These are phyloP conservation scores for Cephalotes varians DNA, from an alignment of 2,888 invertebrate genomes.

Conservation along the genomic window DNA sequence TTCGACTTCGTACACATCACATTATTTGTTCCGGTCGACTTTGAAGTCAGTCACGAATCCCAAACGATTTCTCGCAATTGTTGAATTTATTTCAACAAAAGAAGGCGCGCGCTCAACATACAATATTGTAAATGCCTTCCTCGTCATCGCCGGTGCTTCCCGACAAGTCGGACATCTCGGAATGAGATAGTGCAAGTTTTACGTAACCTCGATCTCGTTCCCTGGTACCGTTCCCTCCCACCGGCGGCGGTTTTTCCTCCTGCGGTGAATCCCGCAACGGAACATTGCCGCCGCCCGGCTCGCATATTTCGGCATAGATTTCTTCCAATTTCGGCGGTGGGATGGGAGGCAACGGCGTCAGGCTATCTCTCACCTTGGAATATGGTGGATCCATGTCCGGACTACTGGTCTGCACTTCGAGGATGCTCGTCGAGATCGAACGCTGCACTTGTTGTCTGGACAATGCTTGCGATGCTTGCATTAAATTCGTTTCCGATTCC, in stretches of 20 bases:
- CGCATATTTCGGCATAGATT: constrained; percentile 85
- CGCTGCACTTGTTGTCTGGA: constrained; percentile 81
- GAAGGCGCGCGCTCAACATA: constrained; percentile 78
- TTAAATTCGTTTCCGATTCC: constrained; percentile 81
- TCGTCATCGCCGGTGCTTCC: constrained; percentile 82
- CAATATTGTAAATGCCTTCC: constrained; percentile 85
- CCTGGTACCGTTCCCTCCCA: constrained; percentile 66
- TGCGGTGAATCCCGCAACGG: constrained; percentile 59
- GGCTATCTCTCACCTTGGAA: constrained; percentile 83
- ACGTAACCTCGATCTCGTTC: constrained; percentile 83
- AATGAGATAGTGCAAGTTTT: constrained; percentile 79
- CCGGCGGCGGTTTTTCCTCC: constrained; percentile 74
- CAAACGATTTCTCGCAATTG: not conserved
- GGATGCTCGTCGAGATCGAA: constrained; percentile 83
- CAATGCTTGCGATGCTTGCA: constrained; percentile 66
- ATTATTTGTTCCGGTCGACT: constrained; percentile 36
- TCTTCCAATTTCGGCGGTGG: constrained; percentile 82
- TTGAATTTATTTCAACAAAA: not conserved
- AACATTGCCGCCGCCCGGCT: constrained; percentile 68
- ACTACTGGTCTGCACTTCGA: constrained; percentile 78
- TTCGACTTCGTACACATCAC: constrained; percentile 7
- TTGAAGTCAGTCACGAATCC: not conserved
- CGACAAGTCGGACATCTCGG: constrained; percentile 82
- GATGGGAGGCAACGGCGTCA: constrained; percentile 81
- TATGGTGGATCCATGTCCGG: constrained; percentile 83